Evolutionary conservation across 1,140 invertebrate genomes (phyloP), one percentile per base, ranked within the genome.

Genomic region (Heliconius hewitsoni): DNA sequence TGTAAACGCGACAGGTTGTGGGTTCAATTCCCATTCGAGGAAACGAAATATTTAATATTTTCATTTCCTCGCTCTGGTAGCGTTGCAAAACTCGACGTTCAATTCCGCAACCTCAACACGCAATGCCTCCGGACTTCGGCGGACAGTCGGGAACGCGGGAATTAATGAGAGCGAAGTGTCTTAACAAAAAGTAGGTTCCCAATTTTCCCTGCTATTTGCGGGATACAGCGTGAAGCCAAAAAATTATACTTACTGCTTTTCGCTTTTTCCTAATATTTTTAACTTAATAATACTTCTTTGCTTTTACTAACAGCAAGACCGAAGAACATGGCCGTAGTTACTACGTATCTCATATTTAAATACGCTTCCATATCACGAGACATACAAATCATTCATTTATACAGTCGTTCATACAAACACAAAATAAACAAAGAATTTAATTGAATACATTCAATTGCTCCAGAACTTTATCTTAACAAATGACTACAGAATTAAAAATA

Each of bases 401-500:
- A 66, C 16, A 66, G 4, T 30, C 27, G 9, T 13, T 30, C 11
- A 66, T 66, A 66, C 27, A 1, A n/a, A 66, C 9, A 30, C 13
- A 30, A 66, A 66, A 30, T 66, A 66, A 66, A 66, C 60, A 66
- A 66, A 66, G 27, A 66, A 66, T 13, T 66, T 11, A 27, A 66
- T 27, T 66, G 60, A 66, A 66, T 30, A 66, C 27, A 66, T 66
- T 30, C 23, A 66, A 66, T 66, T 66, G 60, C 60, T n/a, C 60
- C 27, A 30, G 23, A 66, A 30, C 27, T 27, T 66, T 66, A 66
- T 66, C 60, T 66, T 66, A 60, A 37, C 34, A 42, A 66, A 66
- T 74, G 73, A 74, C 30, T 37, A 57, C 52, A 30, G 73, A 34
- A 57, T 75, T 76, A 76, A 76, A 76, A 76, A 76, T 76, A 76